phyloP scores from a whole-genome alignment of 2,113 vertebrate species.

The Ophthalmolycus amberensis region DNA sequence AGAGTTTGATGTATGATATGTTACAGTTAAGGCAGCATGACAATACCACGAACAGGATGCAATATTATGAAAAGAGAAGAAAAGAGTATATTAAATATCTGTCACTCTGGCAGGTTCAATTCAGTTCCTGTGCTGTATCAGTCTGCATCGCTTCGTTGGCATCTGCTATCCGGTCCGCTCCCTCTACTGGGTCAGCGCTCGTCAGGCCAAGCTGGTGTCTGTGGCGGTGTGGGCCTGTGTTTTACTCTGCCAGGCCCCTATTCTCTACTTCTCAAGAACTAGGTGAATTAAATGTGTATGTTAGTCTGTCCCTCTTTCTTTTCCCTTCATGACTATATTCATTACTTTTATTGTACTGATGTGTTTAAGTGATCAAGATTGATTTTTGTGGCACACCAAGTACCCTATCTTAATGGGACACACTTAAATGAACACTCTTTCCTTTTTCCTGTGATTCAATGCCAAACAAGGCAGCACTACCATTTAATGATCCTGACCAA shows the following conservation, averaged over 20 bases:
- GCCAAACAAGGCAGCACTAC: background rate
- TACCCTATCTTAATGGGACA: constrained; percentile 9
- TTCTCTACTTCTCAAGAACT: constrained; percentile 92
- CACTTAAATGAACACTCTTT: background rate
- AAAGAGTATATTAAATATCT: background rate
- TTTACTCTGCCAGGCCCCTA: constrained; percentile 87
- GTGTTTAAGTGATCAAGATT: background rate
- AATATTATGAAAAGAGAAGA: background rate
- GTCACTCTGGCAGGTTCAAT: constrained; percentile 79
- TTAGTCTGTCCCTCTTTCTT: background rate
- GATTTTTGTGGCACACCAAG: constrained; percentile 19
- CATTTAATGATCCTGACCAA: background rate
- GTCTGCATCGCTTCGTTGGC: constrained; percentile 92
- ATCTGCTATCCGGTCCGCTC: constrained; percentile 91
- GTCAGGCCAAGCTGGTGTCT: constrained; percentile 85
- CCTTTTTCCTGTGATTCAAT: background rate
- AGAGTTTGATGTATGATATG: background rate
- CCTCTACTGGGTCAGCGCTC: constrained; percentile 87
- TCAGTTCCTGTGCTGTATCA: constrained; percentile 96
- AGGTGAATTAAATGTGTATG: constrained; percentile 58
- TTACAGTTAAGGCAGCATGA: background rate
- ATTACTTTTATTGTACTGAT: background rate
- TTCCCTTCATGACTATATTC: background rate
- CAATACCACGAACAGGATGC: background rate
- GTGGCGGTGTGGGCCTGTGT: constrained; percentile 86